These are phyloP conservation scores for Drosophila navojoa DNA, from an alignment of 1,140 invertebrate species.

Conservation along the genomic window DNA sequence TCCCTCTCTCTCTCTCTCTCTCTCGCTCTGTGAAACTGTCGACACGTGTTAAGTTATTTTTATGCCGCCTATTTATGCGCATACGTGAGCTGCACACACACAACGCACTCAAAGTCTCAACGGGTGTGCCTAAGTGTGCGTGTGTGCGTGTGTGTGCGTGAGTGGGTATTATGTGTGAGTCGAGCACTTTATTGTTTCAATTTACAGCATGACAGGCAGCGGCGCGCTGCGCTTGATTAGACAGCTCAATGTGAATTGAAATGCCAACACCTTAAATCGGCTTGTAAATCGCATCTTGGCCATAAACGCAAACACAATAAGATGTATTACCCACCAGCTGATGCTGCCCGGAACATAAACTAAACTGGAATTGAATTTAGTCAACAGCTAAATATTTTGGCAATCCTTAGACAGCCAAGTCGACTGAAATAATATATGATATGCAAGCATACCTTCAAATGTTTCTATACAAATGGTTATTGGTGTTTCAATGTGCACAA, in stretches of 20 bases:
- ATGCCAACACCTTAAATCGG: slow-evolving; percentile 76
- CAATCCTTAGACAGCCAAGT: background rate
- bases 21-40: slow-evolving; percentile 59
- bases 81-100: slow-evolving; percentile 67
- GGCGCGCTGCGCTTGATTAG: slow-evolving; percentile 74
- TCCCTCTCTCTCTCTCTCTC: slow-evolving; percentile 29
- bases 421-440: background rate
- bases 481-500: too few species aligned
- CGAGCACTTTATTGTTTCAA: slow-evolving; percentile 81
- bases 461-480: too few species aligned
- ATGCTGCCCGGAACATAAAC: background rate
- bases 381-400: slow-evolving; percentile 15
- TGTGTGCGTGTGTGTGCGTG: slow-evolving; percentile 17
- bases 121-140: slow-evolving; percentile 7
- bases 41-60: slow-evolving; percentile 83
- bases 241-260: slow-evolving; percentile 80
- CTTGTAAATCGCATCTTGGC: slow-evolving; percentile 59
- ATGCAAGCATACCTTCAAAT: background rate
- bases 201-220: slow-evolving; percentile 69
- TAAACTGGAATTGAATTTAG: slow-evolving; percentile 23
- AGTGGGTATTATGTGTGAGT: slow-evolving; percentile 62
- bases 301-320: slow-evolving; percentile 31
- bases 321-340: background rate
- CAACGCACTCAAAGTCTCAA: slow-evolving; percentile 2
- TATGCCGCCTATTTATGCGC: slow-evolving; percentile 79